Conservation (phyloP, 2,797 vertebrate genomes). For the Molossus alvarezi region DNA sequence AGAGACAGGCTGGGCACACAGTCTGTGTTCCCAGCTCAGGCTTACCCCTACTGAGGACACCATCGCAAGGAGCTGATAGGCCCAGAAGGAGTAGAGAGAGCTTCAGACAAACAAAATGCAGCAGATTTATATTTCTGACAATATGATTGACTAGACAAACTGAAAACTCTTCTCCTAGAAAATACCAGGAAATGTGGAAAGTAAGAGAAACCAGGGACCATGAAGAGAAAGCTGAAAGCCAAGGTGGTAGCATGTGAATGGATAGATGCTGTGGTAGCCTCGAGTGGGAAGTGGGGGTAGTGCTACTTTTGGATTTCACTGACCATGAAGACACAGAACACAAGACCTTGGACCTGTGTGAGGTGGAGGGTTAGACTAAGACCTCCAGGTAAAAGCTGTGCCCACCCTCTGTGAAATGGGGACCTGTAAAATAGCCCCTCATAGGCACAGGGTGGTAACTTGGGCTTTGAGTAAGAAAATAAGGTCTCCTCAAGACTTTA, state of each 20-base stretch:
- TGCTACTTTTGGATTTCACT: conserved; percentile 1
- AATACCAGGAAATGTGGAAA: background rate
- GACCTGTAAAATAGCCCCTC: background rate
- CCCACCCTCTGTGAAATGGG: background rate
- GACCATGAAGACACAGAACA: background rate
- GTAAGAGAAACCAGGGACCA: background rate
- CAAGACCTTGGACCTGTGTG: background rate
- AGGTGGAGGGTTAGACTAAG: background rate
- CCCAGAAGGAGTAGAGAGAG: background rate
- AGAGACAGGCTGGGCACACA: background rate
- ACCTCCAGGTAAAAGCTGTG: background rate
- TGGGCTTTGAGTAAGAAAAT: conserved; percentile 14
- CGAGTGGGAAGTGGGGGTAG: too few relatives aligned
- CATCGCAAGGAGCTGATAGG: background rate
- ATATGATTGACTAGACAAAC: background rate
- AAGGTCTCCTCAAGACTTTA: background rate
- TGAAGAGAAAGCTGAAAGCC: background rate
- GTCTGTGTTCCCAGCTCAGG: background rate
- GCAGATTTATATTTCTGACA: background rate
- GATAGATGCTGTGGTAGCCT: background rate
- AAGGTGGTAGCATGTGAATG: background rate
- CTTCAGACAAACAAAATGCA: background rate
- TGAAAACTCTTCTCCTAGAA: background rate
- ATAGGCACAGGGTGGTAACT: background rate
- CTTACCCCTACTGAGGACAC: background rate